phyloP scores from a whole-genome alignment of 1,140 invertebrate species.

The Oscheius sp. region DNA sequence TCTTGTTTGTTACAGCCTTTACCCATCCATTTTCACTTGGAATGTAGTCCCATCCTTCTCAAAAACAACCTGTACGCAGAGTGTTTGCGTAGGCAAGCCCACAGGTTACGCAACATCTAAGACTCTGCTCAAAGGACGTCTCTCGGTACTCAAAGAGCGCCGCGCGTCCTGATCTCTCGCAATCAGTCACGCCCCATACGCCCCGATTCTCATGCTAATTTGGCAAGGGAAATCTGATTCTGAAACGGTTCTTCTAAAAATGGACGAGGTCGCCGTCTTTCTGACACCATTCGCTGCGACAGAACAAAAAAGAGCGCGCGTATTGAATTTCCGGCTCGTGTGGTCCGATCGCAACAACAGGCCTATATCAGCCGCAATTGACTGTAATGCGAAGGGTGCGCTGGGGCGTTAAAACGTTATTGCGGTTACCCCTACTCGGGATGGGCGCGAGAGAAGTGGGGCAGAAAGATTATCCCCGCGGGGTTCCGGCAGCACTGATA shows the following conservation, averaged over 20 bases:
- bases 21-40: not conserved
- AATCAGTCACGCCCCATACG: slow-evolving; percentile 2
- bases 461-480: slow-evolving; percentile 5
- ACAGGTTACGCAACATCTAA: slow-evolving; percentile 1
- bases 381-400: not conserved
- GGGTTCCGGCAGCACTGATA: not conserved
- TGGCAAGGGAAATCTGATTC: too few relatives aligned
- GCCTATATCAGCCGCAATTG: not conserved
- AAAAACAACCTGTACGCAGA: not conserved
- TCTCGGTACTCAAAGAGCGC: slow-evolving; percentile 5
- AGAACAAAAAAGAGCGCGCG: not conserved
- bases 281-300: too few relatives aligned
- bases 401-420: slow-evolving; percentile 3
- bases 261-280: too few relatives aligned
- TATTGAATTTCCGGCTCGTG: not conserved
- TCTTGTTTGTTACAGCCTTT: not conserved
- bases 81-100: not conserved
- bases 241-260: too few relatives aligned
- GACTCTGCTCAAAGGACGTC: not conserved
- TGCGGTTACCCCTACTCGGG: not conserved
- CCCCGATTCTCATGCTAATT: not conserved
- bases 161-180: not conserved
- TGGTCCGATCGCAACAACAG: too few relatives aligned
- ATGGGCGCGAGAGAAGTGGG: not conserved
- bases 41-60: too few relatives aligned